Conservation (phyloP, 2,113 vertebrate genomes). For the Anguilla japonica region DNA sequence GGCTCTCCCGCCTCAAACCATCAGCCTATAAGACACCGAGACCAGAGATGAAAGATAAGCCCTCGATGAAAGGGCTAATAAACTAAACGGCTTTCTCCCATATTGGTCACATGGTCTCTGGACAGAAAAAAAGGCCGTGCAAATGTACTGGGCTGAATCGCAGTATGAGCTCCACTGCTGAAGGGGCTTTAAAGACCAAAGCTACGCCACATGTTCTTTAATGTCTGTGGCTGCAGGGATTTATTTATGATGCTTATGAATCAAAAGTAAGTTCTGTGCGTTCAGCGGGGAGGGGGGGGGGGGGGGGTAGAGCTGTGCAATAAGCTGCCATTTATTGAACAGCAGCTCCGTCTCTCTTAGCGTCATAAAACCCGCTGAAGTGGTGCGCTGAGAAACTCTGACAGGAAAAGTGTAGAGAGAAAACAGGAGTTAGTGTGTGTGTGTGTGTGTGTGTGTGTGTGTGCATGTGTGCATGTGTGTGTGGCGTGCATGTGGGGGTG, state of each 20-base stretch:
- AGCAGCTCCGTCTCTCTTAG: not conserved
- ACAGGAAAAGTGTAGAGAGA: not conserved
- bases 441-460: too few relatives aligned
- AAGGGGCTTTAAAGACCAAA: slow-evolving; percentile 15
- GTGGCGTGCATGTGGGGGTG: too few relatives aligned
- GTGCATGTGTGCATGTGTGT: too few relatives aligned
- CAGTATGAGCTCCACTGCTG: not conserved
- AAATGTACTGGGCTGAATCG: slow-evolving; percentile 13
- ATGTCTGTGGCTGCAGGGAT: not conserved
- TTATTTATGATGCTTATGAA: slow-evolving; percentile 27
- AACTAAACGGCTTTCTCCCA: slow-evolving; percentile 8
- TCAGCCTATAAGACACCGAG: not conserved
- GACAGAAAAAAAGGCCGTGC: not conserved
- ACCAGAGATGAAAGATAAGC: not conserved
- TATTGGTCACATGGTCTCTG: not conserved
- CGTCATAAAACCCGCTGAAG: not conserved
- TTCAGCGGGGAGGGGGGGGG: too few relatives aligned
- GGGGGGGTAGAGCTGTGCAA: not conserved
- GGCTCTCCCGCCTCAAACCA: not conserved
- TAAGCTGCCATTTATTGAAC: slow-evolving; percentile 3
- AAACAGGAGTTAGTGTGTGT: too few relatives aligned
- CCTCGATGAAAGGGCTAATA: not conserved
- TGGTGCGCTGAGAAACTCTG: not conserved
- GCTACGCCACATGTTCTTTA: not conserved
- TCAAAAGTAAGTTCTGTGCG: slow-evolving; percentile 1